Conservation (phyloP, 2,797 vertebrate genomes). For the Danio jaintianensis region DNA sequence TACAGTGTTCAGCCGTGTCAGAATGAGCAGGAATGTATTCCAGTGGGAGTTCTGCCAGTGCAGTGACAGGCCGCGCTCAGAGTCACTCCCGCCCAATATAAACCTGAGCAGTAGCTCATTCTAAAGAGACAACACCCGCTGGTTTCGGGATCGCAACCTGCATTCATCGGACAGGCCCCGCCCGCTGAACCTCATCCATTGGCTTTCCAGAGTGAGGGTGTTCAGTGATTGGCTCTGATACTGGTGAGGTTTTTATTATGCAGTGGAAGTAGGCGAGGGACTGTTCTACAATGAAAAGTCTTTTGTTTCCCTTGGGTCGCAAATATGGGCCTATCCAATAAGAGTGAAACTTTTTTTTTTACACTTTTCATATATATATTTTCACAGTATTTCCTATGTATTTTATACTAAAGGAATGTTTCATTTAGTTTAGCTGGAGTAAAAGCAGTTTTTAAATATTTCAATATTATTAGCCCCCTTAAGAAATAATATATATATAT, state of each 20-base stretch:
- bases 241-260: constrained; percentile 54
- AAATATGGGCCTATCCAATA: not conserved
- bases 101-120: constrained; percentile 59
- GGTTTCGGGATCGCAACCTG: constrained; percentile 79
- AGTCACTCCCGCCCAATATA: constrained; percentile 71
- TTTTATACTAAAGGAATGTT: too few species aligned
- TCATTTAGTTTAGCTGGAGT: too few species aligned
- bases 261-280: constrained; percentile 55
- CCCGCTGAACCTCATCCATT: constrained; percentile 70
- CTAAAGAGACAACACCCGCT: constrained; percentile 64
- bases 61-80: constrained; percentile 50
- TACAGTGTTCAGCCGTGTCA: constrained; percentile 15
- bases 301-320: constrained; percentile 52
- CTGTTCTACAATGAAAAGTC: constrained; percentile 41
- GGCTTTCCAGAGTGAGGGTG: constrained; percentile 53
- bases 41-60: constrained; percentile 48
- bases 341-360: not conserved
- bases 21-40: constrained; percentile 35
- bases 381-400: too few species aligned
- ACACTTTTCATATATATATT: too few species aligned
- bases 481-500: too few species aligned
- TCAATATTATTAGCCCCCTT: too few species aligned
- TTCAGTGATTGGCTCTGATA: constrained; percentile 58
- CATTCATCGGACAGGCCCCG: constrained; percentile 68
- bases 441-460: too few species aligned